These are phyloP conservation scores for Chromoteleia sp. DNA, from an alignment of 2,888 invertebrate genomes.

Conservation along the genomic window DNA sequence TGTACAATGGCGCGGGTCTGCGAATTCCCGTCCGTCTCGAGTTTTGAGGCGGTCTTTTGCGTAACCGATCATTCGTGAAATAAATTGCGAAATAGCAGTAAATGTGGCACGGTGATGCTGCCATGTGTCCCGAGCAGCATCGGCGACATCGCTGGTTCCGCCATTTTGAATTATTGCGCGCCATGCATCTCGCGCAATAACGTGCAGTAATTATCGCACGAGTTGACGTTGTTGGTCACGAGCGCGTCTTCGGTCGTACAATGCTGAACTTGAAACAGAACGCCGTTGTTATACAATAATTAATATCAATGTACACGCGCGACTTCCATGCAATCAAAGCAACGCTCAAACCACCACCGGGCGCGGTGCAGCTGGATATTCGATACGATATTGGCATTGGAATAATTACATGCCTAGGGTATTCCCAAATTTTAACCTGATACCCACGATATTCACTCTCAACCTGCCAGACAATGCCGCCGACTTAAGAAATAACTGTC, in stretches of 20 bases:
- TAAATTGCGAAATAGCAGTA: constrained; percentile 2
- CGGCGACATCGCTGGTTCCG: constrained; percentile 8
- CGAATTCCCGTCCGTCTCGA: too few species aligned
- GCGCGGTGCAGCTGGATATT: not conserved
- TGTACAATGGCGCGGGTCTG: not conserved
- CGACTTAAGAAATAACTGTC: not conserved
- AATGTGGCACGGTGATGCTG: not conserved
- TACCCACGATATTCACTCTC: constrained; percentile 9
- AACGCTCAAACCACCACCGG: constrained; percentile 7
- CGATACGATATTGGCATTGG: constrained; percentile 31
- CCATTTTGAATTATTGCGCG: constrained; percentile 53
- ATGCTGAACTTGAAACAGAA: constrained; percentile 34
- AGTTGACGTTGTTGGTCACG: constrained; percentile 16
- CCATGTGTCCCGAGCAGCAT: constrained; percentile 1
- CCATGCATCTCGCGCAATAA: constrained; percentile 31
- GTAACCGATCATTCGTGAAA: constrained; percentile 6
- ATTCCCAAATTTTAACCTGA: constrained; percentile 35
- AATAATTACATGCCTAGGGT: constrained; percentile 24
- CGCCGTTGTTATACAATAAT: constrained; percentile 33
- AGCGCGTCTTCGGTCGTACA: constrained; percentile 17
- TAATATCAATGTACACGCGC: constrained; percentile 14
- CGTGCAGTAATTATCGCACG: constrained; percentile 37
- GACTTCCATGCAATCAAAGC: constrained; percentile 23
- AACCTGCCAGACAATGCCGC: not conserved
- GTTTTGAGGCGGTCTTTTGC: constrained; percentile 10